A percentile compares a stretch with the other conserved stretches of the same genome.
Evolutionary conservation across 2,888 invertebrate species (phyloP).

Genomic region (Margaritifera margaritifera): DNA sequence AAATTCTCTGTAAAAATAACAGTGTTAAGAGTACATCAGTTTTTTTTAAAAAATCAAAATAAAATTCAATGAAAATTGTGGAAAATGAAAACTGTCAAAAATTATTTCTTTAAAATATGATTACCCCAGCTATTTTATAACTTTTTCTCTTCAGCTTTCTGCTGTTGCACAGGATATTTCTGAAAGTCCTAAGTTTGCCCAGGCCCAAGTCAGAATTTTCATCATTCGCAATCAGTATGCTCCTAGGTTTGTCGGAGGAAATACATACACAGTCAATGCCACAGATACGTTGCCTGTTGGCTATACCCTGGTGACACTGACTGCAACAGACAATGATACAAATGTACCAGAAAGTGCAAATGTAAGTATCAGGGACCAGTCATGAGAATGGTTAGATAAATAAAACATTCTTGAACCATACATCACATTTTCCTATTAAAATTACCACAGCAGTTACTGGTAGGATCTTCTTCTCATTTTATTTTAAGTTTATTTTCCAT

Average conservation of each 20-base stretch:
- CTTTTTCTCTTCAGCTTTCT: slow-evolving; percentile 24
- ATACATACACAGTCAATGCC: slow-evolving; percentile 13
- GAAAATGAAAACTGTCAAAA: too few relatives aligned
- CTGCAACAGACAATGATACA: slow-evolving; percentile 40
- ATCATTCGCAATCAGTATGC: slow-evolving; percentile 41
- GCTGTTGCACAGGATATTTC: slow-evolving; percentile 42
- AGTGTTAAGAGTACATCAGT: too few relatives aligned
- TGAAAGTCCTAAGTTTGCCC: slow-evolving; percentile 29
- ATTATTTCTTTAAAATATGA: too few relatives aligned
- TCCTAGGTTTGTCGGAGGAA: slow-evolving; percentile 25
- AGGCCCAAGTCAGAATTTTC: slow-evolving; percentile 26
- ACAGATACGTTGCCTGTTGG: slow-evolving; percentile 20
- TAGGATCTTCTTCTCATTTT: too few relatives aligned
- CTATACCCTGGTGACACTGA: slow-evolving; percentile 9
- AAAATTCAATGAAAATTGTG: too few relatives aligned
- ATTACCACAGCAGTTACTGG: too few relatives aligned
- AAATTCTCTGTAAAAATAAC: too few relatives aligned
- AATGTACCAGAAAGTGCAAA: slow-evolving; percentile 20
- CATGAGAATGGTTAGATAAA: not conserved
- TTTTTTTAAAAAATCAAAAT: too few relatives aligned
- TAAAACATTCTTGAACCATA: not conserved
- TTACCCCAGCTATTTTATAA: too few relatives aligned
- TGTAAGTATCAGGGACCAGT: slow-evolving; percentile 22
- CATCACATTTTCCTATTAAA: not conserved
- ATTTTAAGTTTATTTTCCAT: too few relatives aligned